Percentiles rank a stretch among this genome's conserved stretches.
Evolutionary conservation across 2,113 vertebrate genomes (phyloP).

Genomic region (Pterocles burchelli): DNA sequence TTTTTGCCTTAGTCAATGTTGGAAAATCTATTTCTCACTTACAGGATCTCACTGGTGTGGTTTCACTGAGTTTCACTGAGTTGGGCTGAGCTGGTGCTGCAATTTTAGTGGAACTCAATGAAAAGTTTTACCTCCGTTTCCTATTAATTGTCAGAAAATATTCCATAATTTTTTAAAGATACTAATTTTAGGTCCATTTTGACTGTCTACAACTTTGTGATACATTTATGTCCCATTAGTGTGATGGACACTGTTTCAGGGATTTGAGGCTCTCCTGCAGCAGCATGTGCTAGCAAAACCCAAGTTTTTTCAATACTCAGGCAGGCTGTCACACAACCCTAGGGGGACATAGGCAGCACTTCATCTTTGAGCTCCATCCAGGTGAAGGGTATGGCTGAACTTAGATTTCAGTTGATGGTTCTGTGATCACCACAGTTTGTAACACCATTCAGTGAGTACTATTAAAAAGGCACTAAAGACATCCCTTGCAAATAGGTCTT

Average conservation of each 20-base stretch:
- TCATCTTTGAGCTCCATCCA: background rate
- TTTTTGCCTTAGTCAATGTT: background rate
- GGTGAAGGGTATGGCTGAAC: background rate
- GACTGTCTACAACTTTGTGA: background rate
- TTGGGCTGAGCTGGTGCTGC: background rate
- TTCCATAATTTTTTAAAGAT: background rate
- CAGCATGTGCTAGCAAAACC: background rate
- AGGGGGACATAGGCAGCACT: background rate
- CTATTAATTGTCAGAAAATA: background rate
- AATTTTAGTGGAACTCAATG: background rate
- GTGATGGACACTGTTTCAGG: background rate
- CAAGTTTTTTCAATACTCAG: background rate
- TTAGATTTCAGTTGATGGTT: background rate
- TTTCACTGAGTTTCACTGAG: background rate
- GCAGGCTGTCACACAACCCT: background rate
- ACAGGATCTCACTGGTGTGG: background rate
- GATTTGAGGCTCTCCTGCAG: background rate
- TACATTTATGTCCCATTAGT: background rate
- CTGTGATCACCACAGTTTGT: background rate
- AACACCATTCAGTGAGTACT: background rate
- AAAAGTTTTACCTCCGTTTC: background rate
- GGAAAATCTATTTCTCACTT: background rate
- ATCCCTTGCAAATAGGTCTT: background rate
- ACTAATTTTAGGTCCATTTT: background rate
- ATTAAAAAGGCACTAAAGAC: background rate